These are phyloP conservation scores for Brienomyrus brachyistius DNA, from an alignment of 2,113 vertebrate genomes.

Conservation along the genomic window DNA sequence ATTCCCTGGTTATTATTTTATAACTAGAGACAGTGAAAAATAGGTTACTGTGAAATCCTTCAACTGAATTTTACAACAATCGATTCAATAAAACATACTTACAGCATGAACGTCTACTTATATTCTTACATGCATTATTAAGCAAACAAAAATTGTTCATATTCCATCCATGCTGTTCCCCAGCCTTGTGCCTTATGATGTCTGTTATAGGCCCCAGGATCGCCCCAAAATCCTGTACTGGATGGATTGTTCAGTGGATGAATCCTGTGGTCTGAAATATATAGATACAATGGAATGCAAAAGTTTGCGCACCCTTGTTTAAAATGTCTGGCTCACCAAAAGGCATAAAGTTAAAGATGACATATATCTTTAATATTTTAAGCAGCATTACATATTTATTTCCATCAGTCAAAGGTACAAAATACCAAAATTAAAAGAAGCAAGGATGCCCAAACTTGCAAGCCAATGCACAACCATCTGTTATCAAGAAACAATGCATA, in stretches of 20 bases:
- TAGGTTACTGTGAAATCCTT: constrained; percentile 8
- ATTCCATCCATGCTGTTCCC: neutral
- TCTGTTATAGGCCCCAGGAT: neutral
- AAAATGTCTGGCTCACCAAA: no score
- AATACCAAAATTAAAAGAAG: no score
- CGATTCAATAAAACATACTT: constrained; percentile 11
- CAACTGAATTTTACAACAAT: constrained; percentile 10
- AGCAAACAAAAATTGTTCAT: neutral
- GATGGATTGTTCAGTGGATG: neutral
- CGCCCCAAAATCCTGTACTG: neutral
- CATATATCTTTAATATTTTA: no score
- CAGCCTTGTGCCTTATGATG: neutral
- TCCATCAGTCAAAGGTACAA: no score
- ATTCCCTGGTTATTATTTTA: constrained; percentile 11
- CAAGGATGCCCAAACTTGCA: no score
- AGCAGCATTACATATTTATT: no score
- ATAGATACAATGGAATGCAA: neutral
- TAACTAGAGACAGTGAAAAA: neutral
- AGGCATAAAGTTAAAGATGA: no score
- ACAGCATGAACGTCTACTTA: neutral
- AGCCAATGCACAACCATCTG: neutral
- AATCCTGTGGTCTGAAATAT: neutral
- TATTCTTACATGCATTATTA: neutral
- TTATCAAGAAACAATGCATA: neutral
- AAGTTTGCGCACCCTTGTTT: no score